A percentile compares a stretch with the other conserved stretches of the same genome.
phyloP scores from a whole-genome alignment of 2,888 invertebrate species.

The Tenthredo livida region DNA sequence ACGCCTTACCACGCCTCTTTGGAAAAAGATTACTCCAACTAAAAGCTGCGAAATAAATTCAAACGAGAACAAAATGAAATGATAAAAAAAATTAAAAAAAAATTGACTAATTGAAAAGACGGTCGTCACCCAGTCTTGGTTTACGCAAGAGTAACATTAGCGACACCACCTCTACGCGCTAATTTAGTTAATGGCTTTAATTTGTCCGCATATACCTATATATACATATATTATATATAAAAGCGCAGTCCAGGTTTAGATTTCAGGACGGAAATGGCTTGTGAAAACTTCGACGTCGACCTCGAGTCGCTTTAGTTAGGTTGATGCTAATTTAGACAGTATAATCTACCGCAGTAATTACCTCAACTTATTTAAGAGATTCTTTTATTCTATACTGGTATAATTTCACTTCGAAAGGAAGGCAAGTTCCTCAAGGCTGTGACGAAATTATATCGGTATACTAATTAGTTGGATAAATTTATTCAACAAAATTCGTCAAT shows the following conservation, averaged over 20 bases:
- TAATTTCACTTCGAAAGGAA: constrained; percentile 28
- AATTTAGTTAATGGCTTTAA: constrained; percentile 3
- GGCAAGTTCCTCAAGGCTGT: constrained; percentile 17
- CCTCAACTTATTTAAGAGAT: constrained; percentile 25
- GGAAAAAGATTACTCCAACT: neutral
- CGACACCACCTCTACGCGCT: neutral
- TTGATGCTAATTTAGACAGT: constrained; percentile 19
- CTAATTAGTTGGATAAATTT: constrained; percentile 36
- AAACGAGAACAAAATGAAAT: too few species aligned
- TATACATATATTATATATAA: neutral
- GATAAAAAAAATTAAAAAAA: neutral
- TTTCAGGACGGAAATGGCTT: constrained; percentile 9
- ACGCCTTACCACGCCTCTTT: neutral
- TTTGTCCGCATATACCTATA: neutral
- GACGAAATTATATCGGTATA: constrained; percentile 25
- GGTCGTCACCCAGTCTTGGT: neutral
- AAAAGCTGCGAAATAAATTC: neutral
- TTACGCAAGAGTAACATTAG: constrained; percentile 31
- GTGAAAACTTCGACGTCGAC: constrained; percentile 38
- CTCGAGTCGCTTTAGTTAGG: constrained; percentile 27
- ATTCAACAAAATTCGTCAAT: constrained; percentile 30
- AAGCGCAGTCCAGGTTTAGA: neutral
- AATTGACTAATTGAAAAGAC: constrained; percentile 12
- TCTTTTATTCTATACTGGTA: constrained; percentile 35
- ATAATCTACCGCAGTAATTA: constrained; percentile 13